phyloP scores from a whole-genome alignment of 2,113 vertebrate species.

The Cromileptes altivelis region DNA sequence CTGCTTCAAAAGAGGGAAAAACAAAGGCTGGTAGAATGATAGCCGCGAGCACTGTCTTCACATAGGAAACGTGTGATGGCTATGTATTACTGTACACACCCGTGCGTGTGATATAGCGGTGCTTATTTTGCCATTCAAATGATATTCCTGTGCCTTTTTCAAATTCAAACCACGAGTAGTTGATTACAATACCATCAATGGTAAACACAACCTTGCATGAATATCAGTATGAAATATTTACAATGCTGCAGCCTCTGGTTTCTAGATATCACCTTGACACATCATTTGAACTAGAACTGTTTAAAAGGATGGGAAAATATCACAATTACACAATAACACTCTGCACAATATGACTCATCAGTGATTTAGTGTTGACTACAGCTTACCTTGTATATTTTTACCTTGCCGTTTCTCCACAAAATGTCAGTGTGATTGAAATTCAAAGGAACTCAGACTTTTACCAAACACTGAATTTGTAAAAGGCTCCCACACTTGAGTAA shows the following conservation, averaged over 20 bases:
- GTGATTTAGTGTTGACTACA: neutral
- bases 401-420: neutral
- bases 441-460: neutral
- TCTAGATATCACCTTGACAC: neutral
- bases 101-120: neutral
- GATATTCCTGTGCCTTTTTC: constrained; percentile 8
- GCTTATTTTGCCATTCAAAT: constrained; percentile 40
- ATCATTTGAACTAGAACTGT: neutral
- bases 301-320: neutral
- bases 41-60: constrained; percentile 62
- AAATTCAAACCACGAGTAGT: constrained; percentile 7
- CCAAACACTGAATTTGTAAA: neutral
- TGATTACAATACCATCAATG: constrained; percentile 32
- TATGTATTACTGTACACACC: constrained; percentile 49
- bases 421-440: neutral
- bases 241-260: neutral
- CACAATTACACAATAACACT: neutral
- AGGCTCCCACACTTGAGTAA: constrained; percentile 21
- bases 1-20: constrained; percentile 68
- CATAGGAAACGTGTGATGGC: constrained; percentile 39
- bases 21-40: constrained; percentile 70
- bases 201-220: constrained; percentile 23
- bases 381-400: neutral
- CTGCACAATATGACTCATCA: neutral
- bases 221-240: constrained; percentile 36